A percentile compares a stretch with the other conserved stretches of the same genome.
These are phyloP conservation scores for Diogma glabrata DNA, from an alignment of 2,888 invertebrate genomes.

Conservation along the genomic window DNA sequence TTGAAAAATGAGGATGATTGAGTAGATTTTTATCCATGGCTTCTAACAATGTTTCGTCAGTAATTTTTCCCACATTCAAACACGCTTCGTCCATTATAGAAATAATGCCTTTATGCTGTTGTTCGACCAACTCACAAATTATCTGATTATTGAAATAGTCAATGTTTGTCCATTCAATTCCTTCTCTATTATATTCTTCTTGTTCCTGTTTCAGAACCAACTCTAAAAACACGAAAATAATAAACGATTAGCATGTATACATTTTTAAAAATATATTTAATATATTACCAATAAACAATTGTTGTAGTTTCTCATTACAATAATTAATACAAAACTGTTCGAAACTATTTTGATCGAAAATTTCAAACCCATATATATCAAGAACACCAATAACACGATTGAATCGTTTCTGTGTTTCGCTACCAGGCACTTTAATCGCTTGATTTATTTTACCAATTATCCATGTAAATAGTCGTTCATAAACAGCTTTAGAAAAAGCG, in stretches of 20 bases:
- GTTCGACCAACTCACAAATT: slow-evolving; percentile 92
- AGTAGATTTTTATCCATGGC: slow-evolving; percentile 85
- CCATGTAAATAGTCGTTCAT: slow-evolving; percentile 90
- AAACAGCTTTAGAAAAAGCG: slow-evolving; percentile 91
- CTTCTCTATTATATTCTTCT: slow-evolving; percentile 91
- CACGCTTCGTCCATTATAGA: slow-evolving; percentile 97
- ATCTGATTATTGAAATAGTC: slow-evolving; percentile 93
- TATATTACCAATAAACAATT: slow-evolving; percentile 78
- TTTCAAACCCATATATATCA: slow-evolving; percentile 98
- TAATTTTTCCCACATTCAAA: slow-evolving; percentile 86
- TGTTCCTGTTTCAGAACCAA: slow-evolving; percentile 96
- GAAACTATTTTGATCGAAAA: slow-evolving; percentile 93
- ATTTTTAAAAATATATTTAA: not conserved
- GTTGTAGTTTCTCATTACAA: slow-evolving; percentile 97
- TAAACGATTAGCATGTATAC: slow-evolving; percentile 9
- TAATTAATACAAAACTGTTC: slow-evolving; percentile 99
- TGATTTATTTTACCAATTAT: slow-evolving; percentile 85
- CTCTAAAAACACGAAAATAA: slow-evolving; percentile 47
- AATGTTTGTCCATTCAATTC: slow-evolving; percentile 90
- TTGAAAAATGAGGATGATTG: slow-evolving; percentile 82
- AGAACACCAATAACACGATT: slow-evolving; percentile 60
- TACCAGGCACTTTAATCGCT: slow-evolving; percentile 67
- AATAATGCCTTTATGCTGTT: slow-evolving; percentile 80
- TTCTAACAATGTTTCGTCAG: slow-evolving; percentile 71
- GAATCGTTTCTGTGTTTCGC: slow-evolving; percentile 30